phyloP scores from a whole-genome alignment of 2,888 invertebrate genomes.

The Trachelus troglodyta region DNA sequence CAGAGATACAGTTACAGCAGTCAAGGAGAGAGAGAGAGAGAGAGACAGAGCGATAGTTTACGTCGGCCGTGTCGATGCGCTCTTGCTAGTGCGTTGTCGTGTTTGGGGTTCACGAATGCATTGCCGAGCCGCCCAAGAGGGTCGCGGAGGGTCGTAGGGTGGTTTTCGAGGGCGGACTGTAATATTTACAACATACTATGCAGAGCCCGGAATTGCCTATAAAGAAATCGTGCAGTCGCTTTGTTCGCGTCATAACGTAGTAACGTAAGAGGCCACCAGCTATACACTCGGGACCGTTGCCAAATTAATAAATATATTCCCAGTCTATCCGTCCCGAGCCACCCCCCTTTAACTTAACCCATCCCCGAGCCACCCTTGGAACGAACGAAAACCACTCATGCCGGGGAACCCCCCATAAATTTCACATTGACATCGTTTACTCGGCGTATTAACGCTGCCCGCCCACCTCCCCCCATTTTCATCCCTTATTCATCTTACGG shows the following conservation, averaged over 20 bases:
- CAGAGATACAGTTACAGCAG: no score
- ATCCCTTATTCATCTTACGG: no score
- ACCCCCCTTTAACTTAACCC: background rate
- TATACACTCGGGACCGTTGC: slow-evolving; percentile 59
- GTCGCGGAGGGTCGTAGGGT: slow-evolving; percentile 3
- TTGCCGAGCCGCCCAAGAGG: slow-evolving; percentile 17
- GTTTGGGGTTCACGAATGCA: no score
- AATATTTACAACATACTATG: slow-evolving; percentile 62
- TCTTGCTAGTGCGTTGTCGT: no score
- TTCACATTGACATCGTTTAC: slow-evolving; percentile 48
- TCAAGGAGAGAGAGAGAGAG: no score
- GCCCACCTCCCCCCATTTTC: no score
- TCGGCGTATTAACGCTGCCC: slow-evolving; percentile 14
- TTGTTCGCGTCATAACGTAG: slow-evolving; percentile 66
- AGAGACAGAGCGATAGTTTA: background rate
- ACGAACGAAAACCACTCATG: slow-evolving; percentile 24
- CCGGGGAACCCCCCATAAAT: slow-evolving; percentile 43
- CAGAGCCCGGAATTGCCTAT: slow-evolving; percentile 64
- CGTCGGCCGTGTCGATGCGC: no score
- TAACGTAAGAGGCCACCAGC: slow-evolving; percentile 58
- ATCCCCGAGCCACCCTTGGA: slow-evolving; percentile 13
- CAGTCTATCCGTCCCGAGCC: slow-evolving; percentile 45
- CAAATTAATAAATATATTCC: slow-evolving; percentile 66
- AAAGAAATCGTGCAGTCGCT: slow-evolving; percentile 64
- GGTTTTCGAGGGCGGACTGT: slow-evolving; percentile 24